phyloP scores from a whole-genome alignment of 2,113 vertebrate genomes.

The Porphyrio hochstetteri region DNA sequence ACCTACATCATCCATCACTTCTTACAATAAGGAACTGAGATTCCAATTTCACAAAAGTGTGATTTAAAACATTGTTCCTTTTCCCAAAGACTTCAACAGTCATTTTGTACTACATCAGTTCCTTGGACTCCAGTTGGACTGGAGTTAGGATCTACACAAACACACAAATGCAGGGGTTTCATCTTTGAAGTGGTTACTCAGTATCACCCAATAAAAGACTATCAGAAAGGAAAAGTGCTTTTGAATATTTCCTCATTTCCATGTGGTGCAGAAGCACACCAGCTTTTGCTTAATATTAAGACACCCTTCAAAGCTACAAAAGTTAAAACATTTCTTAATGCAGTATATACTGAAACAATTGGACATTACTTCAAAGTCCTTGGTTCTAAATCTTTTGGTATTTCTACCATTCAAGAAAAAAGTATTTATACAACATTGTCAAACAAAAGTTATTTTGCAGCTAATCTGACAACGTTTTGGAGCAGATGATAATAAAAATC shows the following conservation, averaged over 20 bases:
- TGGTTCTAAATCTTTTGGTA: background rate
- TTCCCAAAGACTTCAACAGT: background rate
- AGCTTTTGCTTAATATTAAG: constrained; percentile 28
- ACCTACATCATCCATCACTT: background rate
- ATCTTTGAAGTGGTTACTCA: constrained; percentile 40
- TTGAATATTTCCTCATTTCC: constrained; percentile 28
- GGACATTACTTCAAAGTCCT: constrained; percentile 47
- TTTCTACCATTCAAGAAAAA: background rate
- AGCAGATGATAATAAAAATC: constrained; percentile 12
- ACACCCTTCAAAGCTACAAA: constrained; percentile 46
- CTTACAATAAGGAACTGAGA: background rate
- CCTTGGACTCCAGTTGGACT: background rate
- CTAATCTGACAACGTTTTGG: background rate
- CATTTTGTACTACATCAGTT: background rate
- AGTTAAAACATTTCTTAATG: constrained; percentile 36
- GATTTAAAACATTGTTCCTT: background rate
- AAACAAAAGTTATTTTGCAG: constrained; percentile 39
- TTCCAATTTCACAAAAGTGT: background rate
- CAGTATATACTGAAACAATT: constrained; percentile 32
- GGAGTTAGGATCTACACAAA: background rate
- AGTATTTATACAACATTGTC: constrained; percentile 31
- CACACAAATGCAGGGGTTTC: background rate
- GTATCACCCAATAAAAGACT: constrained; percentile 23
- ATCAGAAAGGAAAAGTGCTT: constrained; percentile 23
- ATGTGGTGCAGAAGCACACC: constrained; percentile 7